Evolutionary conservation across 2,113 vertebrate genomes (phyloP), one percentile per base, ranked within the genome.

Genomic region (Rhinogobius similis): DNA sequence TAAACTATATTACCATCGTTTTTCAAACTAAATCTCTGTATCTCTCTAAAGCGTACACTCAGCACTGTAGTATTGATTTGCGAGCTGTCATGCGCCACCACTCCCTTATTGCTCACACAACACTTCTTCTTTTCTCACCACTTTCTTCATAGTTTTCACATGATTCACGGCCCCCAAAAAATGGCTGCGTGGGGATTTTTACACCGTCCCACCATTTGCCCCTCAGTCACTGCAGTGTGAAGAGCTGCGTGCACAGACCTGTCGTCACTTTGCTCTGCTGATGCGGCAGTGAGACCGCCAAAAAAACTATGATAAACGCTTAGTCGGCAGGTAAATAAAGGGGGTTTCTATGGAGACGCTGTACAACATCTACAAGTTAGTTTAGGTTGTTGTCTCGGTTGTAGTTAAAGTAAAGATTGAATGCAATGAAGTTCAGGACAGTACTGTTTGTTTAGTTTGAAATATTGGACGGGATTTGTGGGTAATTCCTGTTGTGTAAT

Each of bases 151-250:
- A 77, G 46, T 68, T 79, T 53, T 26, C 27, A 65, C 56, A 77
- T 91, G 84, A 91, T 81, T 91, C 89, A 91, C 3, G 44, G n/a
- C 53, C 72, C 72, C 68, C n/a, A 5, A 80, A 80, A 78, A 46
- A 41, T 23, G 27, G 43, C 61, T 71, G 68, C 0, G 52, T 88
- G 76, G 85, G 79, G 58, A 65, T 72, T 84, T 85, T 65, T 52
- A 58, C 72, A 64, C 55, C 67, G 66, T 77, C 82, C 70, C 52
- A 20, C 8, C 1, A 32, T 64, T 66, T 53, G 58, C 78, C 61
- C 75, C 64, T 67, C 68, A n/a, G 68, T 82, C 78, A 72, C 72
- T 65, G 59, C 67, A 24, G 73, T 79, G 76, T 68, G 62, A 82
- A 74, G 78, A 64, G 66, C 74, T 66, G 73, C 83, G 74, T 87